Evolutionary conservation across 92 coral and sea anemone species (phyloP).

Genomic region (Diadumene lineata): DNA sequence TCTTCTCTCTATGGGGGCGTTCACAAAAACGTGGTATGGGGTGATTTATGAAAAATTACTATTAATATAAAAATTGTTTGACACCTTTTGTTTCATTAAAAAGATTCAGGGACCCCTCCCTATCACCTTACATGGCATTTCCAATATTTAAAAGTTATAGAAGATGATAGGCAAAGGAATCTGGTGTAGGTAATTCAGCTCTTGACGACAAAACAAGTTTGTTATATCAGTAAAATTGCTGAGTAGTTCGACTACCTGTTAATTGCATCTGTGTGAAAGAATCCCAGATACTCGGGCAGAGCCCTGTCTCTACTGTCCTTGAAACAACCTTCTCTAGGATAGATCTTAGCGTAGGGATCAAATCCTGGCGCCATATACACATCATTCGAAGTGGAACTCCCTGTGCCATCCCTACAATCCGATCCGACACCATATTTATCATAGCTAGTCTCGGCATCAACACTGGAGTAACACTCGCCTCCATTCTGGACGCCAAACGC

Average conservation of each 20-base stretch:
- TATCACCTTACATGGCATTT: not conserved
- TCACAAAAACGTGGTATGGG: too few species aligned
- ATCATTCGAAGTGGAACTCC: constrained; percentile 11
- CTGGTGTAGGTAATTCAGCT: too few species aligned
- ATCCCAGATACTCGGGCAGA: constrained; percentile 8
- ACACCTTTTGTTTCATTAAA: not conserved
- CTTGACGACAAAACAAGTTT: too few species aligned
- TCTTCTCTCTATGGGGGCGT: too few species aligned
- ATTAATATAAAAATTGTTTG: too few species aligned
- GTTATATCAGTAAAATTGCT: too few species aligned
- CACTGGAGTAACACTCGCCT: constrained; percentile 31
- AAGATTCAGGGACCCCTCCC: not conserved
- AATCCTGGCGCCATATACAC: constrained; percentile 7
- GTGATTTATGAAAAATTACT: too few species aligned
- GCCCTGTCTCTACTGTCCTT: constrained; percentile 22
- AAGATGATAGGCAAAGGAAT: too few species aligned
- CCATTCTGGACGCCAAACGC: constrained; percentile 38
- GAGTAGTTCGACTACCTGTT: constrained; percentile 9
- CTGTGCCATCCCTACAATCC: constrained; percentile 23
- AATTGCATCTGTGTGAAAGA: constrained; percentile 13
- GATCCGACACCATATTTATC: constrained; percentile 26
- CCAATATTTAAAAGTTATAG: too few species aligned
- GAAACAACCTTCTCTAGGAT: constrained; percentile 30
- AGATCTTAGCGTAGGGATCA: constrained; percentile 13
- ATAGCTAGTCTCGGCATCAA: constrained; percentile 2